Percentiles rank a stretch among this genome's conserved stretches.
Evolutionary conservation across 2,113 vertebrate species (phyloP).

Genomic region (Oncorhynchus nerka): DNA sequence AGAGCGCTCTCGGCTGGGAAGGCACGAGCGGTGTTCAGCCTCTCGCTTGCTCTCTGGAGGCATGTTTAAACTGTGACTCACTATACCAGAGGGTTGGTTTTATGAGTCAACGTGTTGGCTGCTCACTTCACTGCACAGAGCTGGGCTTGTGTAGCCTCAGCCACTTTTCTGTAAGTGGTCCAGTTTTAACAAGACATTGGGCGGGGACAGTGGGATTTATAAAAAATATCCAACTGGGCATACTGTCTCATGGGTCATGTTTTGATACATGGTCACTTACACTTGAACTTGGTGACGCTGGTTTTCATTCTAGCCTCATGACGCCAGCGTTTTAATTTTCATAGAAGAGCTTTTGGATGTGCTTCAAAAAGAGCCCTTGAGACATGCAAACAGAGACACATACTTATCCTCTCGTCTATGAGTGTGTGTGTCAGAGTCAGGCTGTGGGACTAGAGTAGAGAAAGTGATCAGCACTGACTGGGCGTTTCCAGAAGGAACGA

Average conservation of each 20-base stretch:
- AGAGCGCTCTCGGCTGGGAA: background rate
- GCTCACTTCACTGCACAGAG: too few relatives aligned
- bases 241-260: background rate
- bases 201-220: background rate
- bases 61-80: slow-evolving; percentile 6
- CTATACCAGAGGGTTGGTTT: background rate
- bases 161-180: background rate
- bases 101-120: background rate
- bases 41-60: background rate
- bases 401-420: too few relatives aligned
- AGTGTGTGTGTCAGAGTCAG: background rate
- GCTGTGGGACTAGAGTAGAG: background rate
- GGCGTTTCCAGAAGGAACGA: background rate
- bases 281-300: background rate
- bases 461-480: background rate
- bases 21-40: background rate
- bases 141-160: background rate
- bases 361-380: too few relatives aligned
- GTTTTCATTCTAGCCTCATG: background rate
- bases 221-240: background rate
- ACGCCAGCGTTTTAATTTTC: too few relatives aligned
- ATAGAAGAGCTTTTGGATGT: background rate
- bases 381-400: too few relatives aligned
- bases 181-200: background rate
- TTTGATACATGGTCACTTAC: background rate